A percentile compares a stretch with the other conserved stretches of the same genome.
phyloP scores from a whole-genome alignment of 2,113 vertebrate species.

The Nerophis ophidion region DNA sequence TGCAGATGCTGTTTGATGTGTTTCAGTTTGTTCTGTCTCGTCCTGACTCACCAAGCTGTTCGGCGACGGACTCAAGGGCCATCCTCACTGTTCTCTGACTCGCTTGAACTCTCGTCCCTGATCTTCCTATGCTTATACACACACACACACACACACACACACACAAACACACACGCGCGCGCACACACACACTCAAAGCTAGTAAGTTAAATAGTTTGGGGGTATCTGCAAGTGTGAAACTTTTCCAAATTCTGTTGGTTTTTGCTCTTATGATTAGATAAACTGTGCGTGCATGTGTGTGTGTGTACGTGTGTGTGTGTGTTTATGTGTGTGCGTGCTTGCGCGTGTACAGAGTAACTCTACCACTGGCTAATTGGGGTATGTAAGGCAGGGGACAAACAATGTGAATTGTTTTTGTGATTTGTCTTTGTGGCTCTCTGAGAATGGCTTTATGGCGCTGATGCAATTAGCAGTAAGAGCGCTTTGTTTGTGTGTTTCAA shows the following conservation, averaged over 20 bases:
- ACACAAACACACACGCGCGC: no score
- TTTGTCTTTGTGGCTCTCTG: slow-evolving; percentile 57
- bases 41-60: no score
- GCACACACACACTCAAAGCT: no score
- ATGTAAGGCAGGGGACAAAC: slow-evolving; percentile 47
- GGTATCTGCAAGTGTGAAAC: no score
- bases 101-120: slow-evolving; percentile 30
- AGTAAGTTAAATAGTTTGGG: no score
- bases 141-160: no score
- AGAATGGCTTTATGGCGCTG: slow-evolving; percentile 53
- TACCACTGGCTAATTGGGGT: slow-evolving; percentile 53
- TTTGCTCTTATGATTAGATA: no score
- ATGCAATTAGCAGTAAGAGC: slow-evolving; percentile 64
- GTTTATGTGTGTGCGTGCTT: slow-evolving; percentile 6
- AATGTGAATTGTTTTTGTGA: slow-evolving; percentile 55
- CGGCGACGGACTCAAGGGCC: slow-evolving; percentile 26
- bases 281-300: no score
- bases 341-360: slow-evolving; percentile 30
- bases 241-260: no score
- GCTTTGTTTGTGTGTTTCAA: slow-evolving; percentile 7
- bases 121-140: slow-evolving; percentile 21
- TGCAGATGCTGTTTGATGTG: no score
- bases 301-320: not conserved
- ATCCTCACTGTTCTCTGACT: slow-evolving; percentile 29
- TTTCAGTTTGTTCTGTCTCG: no score